Evolutionary conservation across 2,113 vertebrate species (phyloP).

Genomic region (Saguinus imperator): DNA sequence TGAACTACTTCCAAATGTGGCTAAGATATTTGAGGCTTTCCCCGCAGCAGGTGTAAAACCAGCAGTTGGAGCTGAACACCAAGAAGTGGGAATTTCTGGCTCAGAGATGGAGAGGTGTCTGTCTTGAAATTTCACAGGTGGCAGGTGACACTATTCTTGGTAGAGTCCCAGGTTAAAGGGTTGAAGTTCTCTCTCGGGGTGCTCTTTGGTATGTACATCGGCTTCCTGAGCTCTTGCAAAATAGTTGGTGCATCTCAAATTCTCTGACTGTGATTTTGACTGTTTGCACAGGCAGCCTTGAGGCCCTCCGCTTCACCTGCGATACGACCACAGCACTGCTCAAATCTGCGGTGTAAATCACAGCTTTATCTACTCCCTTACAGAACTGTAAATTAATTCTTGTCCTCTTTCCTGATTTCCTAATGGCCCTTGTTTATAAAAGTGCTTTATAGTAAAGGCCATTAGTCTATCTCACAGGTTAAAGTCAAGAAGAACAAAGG

Average conservation of each 20-base stretch:
- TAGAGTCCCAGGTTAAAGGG: background rate
- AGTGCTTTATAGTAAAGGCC: conserved; percentile 44
- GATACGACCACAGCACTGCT: background rate
- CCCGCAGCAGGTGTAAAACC: conserved; percentile 56
- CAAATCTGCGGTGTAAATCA: background rate
- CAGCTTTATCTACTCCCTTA: background rate
- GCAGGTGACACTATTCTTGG: background rate
- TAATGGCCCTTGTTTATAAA: conserved; percentile 33
- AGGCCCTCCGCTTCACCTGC: background rate
- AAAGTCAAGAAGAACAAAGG: conserved; percentile 14
- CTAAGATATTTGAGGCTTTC: conserved; percentile 65
- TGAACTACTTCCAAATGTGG: conserved; percentile 77
- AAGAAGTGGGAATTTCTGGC: conserved; percentile 11
- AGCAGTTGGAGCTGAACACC: background rate
- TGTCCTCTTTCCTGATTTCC: conserved; percentile 16
- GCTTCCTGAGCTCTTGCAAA: background rate
- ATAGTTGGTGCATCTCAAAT: background rate
- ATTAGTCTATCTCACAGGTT: conserved; percentile 27
- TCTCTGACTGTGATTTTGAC: background rate
- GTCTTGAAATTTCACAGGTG: background rate
- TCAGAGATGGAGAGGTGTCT: background rate
- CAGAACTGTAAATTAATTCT: background rate
- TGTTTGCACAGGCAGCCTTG: background rate
- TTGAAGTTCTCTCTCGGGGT: background rate
- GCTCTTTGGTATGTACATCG: background rate